A percentile compares a stretch with the other conserved stretches of the same genome.
Evolutionary conservation across 1,140 invertebrate species (phyloP).

Genomic region (Trissolcus basalis): DNA sequence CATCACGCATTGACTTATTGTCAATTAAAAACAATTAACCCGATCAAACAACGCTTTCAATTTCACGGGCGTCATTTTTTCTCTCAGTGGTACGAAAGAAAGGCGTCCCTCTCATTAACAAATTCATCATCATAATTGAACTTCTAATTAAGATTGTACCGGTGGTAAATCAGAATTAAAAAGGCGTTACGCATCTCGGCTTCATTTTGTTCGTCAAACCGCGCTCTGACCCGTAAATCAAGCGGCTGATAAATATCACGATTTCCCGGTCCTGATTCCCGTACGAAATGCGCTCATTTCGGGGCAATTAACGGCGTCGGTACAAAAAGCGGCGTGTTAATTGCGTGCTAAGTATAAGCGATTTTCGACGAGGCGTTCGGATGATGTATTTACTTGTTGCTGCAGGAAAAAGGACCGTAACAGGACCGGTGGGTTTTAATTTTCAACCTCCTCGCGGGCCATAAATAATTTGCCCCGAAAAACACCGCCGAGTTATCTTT

Average conservation of each 20-base stretch:
- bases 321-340: conserved; percentile 21
- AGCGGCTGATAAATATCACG: no score
- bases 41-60: no score
- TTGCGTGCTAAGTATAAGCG: conserved; percentile 6
- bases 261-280: no score
- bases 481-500: conserved; percentile 39
- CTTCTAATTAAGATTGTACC: no score
- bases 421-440: conserved; percentile 25
- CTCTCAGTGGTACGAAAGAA: no score
- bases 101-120: no score
- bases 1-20: conserved; percentile 19
- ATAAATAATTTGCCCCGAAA: conserved; percentile 50
- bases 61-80: no score
- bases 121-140: no score
- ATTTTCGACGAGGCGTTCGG: conserved; percentile 12
- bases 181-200: no score
- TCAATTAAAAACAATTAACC: conserved; percentile 23
- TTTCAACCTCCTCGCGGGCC: conserved; percentile 17
- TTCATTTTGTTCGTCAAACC: no score
- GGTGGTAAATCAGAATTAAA: no score
- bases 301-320: background rate
- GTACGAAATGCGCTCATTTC: background rate
- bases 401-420: conserved; percentile 8
- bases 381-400: conserved; percentile 13
- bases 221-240: no score